phyloP scores from a whole-genome alignment of 2,797 vertebrate genomes.

The Geotrypetes seraphini region DNA sequence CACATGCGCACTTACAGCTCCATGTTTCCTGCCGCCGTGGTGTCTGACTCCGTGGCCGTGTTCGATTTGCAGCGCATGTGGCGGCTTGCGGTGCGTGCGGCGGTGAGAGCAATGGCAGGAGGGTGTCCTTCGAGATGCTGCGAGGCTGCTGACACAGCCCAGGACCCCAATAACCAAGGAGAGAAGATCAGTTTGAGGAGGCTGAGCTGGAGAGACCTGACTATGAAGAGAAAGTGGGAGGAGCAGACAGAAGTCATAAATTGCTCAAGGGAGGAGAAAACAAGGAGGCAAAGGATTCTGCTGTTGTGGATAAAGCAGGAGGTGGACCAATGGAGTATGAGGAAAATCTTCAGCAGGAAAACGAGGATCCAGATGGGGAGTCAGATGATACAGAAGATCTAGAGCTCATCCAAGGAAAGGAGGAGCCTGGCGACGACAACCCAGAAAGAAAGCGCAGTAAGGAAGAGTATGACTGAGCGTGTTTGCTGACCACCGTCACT shows the following conservation, averaged over 20 bases:
- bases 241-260: slow-evolving; percentile 8
- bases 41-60: no score
- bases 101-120: no score
- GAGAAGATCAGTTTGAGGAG: slow-evolving; percentile 54
- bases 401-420: slow-evolving; percentile 18
- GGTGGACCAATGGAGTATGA: slow-evolving; percentile 29
- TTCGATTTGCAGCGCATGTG: no score
- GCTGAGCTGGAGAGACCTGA: slow-evolving; percentile 46
- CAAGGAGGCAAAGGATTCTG: slow-evolving; percentile 4
- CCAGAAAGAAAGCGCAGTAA: slow-evolving; percentile 12
- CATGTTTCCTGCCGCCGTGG: no score
- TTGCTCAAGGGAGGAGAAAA: no score
- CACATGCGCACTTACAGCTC: no score
- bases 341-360: slow-evolving; percentile 39
- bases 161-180: slow-evolving; percentile 44
- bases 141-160: slow-evolving; percentile 37
- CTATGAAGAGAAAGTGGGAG: slow-evolving; percentile 33
- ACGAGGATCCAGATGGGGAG: slow-evolving; percentile 36
- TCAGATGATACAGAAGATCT: slow-evolving; percentile 28
- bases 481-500: no score
- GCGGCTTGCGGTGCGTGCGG: no score
- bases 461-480: slow-evolving; percentile 32
- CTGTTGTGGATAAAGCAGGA: slow-evolving; percentile 12
- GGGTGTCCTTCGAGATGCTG: no score
- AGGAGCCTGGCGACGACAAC: background rate